Evolutionary conservation across 2,888 invertebrate genomes (phyloP).

Genomic region (Drosophila hamatofila): DNA sequence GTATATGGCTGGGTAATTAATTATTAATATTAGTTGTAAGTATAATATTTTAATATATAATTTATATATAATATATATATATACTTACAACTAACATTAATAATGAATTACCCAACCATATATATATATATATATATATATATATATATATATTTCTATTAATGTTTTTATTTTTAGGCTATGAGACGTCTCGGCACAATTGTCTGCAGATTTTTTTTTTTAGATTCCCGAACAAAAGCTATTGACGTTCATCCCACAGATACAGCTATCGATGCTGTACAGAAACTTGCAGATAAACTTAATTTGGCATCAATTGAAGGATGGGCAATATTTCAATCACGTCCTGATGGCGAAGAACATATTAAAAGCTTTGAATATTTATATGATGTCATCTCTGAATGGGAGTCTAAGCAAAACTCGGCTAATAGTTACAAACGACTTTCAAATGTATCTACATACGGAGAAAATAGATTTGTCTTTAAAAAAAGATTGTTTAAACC

Average conservation of each 20-base stretch:
- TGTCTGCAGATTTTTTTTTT: constrained; percentile 96
- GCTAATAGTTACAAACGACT: constrained; percentile 87
- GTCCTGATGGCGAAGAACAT: constrained; percentile 94
- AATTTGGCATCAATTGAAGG: constrained; percentile 94
- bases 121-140: too few relatives aligned
- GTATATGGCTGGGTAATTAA: too few relatives aligned
- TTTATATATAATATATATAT: too few relatives aligned
- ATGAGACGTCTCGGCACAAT: constrained; percentile 96
- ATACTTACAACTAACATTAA: too few relatives aligned
- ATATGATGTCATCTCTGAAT: constrained; percentile 96
- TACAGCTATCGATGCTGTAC: constrained; percentile 95
- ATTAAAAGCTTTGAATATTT: constrained; percentile 96
- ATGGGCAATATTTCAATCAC: constrained; percentile 97
- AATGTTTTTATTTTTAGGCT: constrained; percentile 87
- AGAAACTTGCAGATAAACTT: constrained; percentile 94
- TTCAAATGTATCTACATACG: constrained; percentile 91
- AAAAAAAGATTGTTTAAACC: constrained; percentile 95
- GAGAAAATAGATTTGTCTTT: constrained; percentile 96
- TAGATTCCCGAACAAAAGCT: constrained; percentile 97
- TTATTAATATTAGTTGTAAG: too few relatives aligned
- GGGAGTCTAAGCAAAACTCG: constrained; percentile 91
- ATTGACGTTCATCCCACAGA: constrained; percentile 98
- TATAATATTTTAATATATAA: too few relatives aligned
- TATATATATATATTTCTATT: too few relatives aligned
- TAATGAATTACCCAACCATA: too few relatives aligned